phyloP scores from a whole-genome alignment of 2,797 vertebrate species.

The Menidia menidia region DNA sequence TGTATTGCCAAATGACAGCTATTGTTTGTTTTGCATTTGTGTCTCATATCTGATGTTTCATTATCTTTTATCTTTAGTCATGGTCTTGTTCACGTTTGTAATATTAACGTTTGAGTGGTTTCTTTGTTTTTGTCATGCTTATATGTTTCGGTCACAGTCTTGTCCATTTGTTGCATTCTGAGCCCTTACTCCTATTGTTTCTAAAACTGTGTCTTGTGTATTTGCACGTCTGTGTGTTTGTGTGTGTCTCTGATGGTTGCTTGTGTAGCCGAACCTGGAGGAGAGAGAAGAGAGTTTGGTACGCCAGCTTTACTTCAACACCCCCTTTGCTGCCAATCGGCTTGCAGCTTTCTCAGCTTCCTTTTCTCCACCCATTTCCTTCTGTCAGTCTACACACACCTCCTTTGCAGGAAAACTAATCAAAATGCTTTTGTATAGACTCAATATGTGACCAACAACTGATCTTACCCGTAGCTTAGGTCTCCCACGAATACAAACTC shows the following conservation, averaged over 20 bases:
- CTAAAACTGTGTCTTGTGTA: constrained; percentile 81
- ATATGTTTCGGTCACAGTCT: constrained; percentile 32
- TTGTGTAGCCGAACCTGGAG: constrained; percentile 89
- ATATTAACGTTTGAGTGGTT: constrained; percentile 40
- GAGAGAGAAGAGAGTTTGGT: constrained; percentile 91
- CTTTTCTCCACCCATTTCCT: constrained; percentile 27
- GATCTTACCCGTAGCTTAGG: constrained; percentile 23
- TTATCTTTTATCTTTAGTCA: not conserved
- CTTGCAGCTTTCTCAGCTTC: constrained; percentile 52
- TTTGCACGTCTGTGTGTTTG: constrained; percentile 71
- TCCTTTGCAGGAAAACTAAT: constrained; percentile 45
- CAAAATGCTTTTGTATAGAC: constrained; percentile 32
- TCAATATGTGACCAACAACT: constrained; percentile 67
- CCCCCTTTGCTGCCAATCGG: constrained; percentile 38
- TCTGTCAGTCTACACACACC: constrained; percentile 38
- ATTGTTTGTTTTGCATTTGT: constrained; percentile 35
- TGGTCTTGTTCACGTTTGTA: constrained; percentile 27
- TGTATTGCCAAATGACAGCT: constrained; percentile 14
- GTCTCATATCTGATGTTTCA: constrained; percentile 4
- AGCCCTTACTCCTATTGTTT: constrained; percentile 51
- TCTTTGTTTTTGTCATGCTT: constrained; percentile 33
- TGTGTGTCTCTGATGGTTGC: constrained; percentile 77
- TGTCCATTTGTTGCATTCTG: constrained; percentile 31
- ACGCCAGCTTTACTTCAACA: constrained; percentile 80
- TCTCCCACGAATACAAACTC: too few relatives aligned